These are phyloP conservation scores for Zaprionus bogoriensis DNA, from an alignment of 2,888 invertebrate genomes.

Conservation along the genomic window DNA sequence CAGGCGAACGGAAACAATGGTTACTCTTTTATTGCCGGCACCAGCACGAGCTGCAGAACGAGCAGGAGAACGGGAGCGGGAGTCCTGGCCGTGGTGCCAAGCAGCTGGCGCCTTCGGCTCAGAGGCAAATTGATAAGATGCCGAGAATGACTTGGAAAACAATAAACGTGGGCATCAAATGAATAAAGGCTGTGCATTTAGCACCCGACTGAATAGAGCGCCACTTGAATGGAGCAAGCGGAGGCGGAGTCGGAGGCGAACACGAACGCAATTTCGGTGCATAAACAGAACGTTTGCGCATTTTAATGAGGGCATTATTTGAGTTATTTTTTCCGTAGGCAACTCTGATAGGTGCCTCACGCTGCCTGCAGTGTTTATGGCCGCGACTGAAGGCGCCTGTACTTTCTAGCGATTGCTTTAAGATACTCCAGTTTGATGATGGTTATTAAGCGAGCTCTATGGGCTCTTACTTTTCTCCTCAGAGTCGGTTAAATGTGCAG, in stretches of 20 bases:
- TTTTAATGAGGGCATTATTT: slow-evolving; percentile 66
- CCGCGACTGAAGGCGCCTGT: neutral
- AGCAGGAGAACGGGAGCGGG: neutral
- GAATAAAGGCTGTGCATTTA: slow-evolving; percentile 61
- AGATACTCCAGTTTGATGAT: neutral
- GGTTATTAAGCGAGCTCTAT: neutral
- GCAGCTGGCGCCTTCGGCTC: slow-evolving; percentile 53
- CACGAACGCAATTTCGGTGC: slow-evolving; percentile 58
- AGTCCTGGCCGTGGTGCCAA: neutral
- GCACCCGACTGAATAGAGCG: slow-evolving; percentile 48
- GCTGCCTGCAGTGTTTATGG: slow-evolving; percentile 30
- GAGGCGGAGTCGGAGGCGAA: slow-evolving; percentile 1
- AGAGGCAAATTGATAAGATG: slow-evolving; percentile 76
- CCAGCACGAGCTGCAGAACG: neutral
- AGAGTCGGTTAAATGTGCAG: no score
- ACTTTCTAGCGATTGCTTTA: neutral
- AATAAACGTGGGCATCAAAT: slow-evolving; percentile 76
- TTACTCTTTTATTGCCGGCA: slow-evolving; percentile 71
- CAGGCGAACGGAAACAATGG: slow-evolving; percentile 72
- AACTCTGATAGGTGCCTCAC: slow-evolving; percentile 30
- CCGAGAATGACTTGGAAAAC: slow-evolving; percentile 73
- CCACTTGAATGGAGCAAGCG: neutral
- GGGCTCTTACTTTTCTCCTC: no score
- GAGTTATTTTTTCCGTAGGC: neutral
- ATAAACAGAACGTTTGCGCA: slow-evolving; percentile 73